Evolutionary conservation across 2,797 vertebrate genomes (phyloP).

Genomic region (Sciurus carolinensis): DNA sequence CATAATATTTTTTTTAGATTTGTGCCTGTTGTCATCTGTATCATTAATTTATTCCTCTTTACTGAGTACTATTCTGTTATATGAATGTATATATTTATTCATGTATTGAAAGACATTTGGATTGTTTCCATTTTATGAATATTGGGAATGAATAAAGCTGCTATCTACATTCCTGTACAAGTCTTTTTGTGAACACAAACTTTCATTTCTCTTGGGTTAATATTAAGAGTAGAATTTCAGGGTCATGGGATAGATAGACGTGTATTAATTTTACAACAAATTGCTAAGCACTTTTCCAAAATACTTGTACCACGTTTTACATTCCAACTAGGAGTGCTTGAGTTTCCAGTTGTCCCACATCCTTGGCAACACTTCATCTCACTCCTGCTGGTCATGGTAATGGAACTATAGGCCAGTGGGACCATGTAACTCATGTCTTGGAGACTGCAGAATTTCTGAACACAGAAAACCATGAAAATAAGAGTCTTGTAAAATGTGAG

Average conservation of each 20-base stretch:
- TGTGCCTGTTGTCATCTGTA: neutral
- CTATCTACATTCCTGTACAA: neutral
- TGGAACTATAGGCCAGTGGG: neutral
- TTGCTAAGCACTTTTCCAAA: neutral
- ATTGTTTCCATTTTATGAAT: neutral
- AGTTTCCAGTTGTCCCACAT: neutral
- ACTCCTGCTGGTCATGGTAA: neutral
- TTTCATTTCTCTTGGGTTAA: conserved; percentile 6
- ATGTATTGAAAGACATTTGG: neutral
- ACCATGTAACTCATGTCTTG: neutral
- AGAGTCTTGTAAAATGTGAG: neutral
- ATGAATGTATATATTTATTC: neutral
- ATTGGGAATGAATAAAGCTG: neutral
- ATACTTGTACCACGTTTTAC: neutral
- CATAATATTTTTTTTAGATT: neutral
- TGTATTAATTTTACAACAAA: neutral
- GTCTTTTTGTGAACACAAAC: neutral
- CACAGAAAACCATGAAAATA: neutral
- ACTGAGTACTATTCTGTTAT: neutral
- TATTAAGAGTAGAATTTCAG: neutral
- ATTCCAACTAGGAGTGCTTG: neutral
- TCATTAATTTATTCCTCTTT: neutral
- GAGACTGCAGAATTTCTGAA: neutral
- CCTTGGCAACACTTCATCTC: no score
- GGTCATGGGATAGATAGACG: neutral